Evolutionary conservation across 2,113 vertebrate species (phyloP), one percentile per base, ranked within the genome.

Genomic region (Thinocorus orbignyianus): DNA sequence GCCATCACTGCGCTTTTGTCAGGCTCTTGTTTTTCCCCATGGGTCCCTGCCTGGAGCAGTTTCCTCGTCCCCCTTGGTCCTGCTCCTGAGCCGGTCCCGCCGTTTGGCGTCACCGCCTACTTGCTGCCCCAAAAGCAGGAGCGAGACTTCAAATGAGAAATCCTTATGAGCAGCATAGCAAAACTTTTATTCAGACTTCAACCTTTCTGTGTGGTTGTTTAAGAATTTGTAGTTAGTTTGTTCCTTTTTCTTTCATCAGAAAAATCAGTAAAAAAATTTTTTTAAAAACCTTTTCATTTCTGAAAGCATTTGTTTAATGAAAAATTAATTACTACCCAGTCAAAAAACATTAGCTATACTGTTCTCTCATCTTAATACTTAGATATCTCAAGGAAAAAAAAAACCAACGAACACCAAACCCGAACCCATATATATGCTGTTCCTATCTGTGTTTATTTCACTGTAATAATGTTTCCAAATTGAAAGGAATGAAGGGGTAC

Each of bases 401-500:
- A 44, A n/a, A n/a, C n/a, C n/a, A n/a, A 17, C 42, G 16, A 41
- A 80, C 16, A 1, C 13, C 60, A 58, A 48, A 3, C 13, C 12
- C 12, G 16, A 37, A 62, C 65, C 5, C 7, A 46, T 42, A 69
- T 24, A 64, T 35, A 69, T 10, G 4, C 14, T 44, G 19, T 55
- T 86, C 64, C 22, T 70, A 28, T 77, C 81, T 66, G 22, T 86
- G 25, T 70, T 92, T 90, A 76, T 92, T 95, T 84, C 69, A 81
- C 76, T 81, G 72, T 88, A 92, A 86, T 80, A 61, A 44, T 52
- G 35, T 81, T 86, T 94, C 90, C 90, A 81, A 90, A 88, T 46
- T 60, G 65, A 74, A 94, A 95, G 77, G 61, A 92, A 74, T 94
- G 65, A 90, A 96, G 69, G 82, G 78, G 54, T 92, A 55, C 6